phyloP scores from a whole-genome alignment of 2,113 vertebrate genomes.

The Ptychochromis oligacanthus region DNA sequence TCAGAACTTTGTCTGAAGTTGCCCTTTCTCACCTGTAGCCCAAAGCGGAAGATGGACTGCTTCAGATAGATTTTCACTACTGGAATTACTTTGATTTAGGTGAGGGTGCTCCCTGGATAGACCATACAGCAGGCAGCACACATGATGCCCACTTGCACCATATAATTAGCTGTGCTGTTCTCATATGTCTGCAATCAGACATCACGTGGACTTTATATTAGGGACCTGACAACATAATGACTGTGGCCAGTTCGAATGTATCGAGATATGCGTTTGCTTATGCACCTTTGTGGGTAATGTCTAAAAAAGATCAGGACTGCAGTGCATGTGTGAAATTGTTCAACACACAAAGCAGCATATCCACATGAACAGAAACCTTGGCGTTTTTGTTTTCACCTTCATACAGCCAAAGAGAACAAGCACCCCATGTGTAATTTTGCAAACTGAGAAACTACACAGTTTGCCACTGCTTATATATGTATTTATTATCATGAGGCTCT shows the following conservation, averaged over 20 bases:
- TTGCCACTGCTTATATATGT: fast-evolving
- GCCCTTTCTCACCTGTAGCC: not conserved
- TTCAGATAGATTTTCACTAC: not conserved
- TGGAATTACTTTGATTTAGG: not conserved
- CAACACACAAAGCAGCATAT: too few relatives aligned
- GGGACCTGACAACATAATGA: not conserved
- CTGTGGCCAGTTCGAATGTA: too few relatives aligned
- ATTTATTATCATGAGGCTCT: not conserved
- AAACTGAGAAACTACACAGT: not conserved
- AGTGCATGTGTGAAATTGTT: too few relatives aligned
- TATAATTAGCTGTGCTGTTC: not conserved
- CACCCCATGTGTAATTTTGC: too few relatives aligned
- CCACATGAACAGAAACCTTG: too few relatives aligned
- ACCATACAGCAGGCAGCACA: not conserved
- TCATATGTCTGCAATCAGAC: too few relatives aligned
- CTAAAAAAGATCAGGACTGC: too few relatives aligned
- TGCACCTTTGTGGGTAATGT: too few relatives aligned
- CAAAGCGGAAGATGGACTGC: fast-evolving
- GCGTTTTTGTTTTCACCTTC: too few relatives aligned
- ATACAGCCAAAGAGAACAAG: too few relatives aligned
- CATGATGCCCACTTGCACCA: not conserved
- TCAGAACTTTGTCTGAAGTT: not conserved
- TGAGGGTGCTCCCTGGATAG: not conserved
- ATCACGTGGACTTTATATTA: not conserved
- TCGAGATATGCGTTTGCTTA: too few relatives aligned